Conservation (phyloP, 2,888 invertebrate genomes). For the Cephus sareptanus region DNA sequence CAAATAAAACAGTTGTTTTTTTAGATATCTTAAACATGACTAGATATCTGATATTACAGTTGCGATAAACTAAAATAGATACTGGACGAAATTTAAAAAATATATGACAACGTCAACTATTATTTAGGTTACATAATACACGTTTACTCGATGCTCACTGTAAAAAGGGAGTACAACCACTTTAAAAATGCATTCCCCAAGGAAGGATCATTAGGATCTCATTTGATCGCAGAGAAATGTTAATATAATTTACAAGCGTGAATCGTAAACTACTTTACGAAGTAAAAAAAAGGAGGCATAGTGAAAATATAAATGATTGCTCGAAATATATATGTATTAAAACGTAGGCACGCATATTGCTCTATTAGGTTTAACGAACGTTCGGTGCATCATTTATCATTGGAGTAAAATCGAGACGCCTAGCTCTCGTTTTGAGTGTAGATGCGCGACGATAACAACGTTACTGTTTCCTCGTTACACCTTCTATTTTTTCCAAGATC, state of each 20-base stretch:
- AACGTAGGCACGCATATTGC: neutral
- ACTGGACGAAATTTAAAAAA: neutral
- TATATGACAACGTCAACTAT: neutral
- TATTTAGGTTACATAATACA: neutral
- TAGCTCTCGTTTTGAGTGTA: neutral
- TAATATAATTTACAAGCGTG: neutral
- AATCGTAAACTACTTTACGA: neutral
- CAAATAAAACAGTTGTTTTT: neutral
- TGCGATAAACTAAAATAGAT: neutral
- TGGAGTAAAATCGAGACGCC: neutral
- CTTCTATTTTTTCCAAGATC: slow-evolving; percentile 10
- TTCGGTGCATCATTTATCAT: neutral
- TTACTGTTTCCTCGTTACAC: neutral
- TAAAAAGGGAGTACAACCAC: neutral
- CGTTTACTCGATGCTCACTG: neutral
- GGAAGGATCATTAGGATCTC: neutral
- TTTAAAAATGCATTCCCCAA: too few species aligned
- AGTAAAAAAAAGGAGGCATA: neutral
- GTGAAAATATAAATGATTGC: neutral
- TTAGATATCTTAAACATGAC: neutral
- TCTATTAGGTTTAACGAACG: neutral
- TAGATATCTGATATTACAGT: neutral
- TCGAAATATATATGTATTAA: too few species aligned
- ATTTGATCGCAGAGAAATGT: neutral
- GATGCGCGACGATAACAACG: neutral